These are phyloP conservation scores for Capreolus pygargus DNA, from an alignment of 2,113 vertebrate genomes.

Conservation along the genomic window DNA sequence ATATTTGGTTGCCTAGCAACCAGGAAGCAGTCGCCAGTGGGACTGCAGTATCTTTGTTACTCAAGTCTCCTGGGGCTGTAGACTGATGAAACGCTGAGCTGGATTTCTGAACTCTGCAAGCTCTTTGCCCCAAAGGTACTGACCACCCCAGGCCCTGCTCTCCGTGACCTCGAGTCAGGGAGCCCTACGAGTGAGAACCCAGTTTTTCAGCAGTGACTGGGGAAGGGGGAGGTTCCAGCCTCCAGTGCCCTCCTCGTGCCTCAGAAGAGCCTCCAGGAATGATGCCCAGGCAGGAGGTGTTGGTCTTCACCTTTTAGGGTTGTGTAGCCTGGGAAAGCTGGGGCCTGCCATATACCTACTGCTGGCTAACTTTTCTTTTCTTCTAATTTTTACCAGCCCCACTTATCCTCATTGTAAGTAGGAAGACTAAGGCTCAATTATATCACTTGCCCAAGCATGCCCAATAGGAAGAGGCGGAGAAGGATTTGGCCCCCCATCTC, in stretches of 20 bases:
- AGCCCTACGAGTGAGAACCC: no score
- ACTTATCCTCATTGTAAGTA: neutral
- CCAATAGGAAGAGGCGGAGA: neutral
- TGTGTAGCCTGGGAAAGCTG: neutral
- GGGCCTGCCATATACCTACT: neutral
- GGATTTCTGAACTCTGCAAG: neutral
- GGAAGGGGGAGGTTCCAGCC: neutral
- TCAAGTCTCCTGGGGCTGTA: neutral
- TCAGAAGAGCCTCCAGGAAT: neutral
- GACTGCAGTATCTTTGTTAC: neutral
- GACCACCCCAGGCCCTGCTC: neutral
- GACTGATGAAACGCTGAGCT: neutral
- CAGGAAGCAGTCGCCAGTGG: neutral
- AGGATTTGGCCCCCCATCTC: neutral
- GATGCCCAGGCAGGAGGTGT: neutral
- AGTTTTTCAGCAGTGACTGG: neutral
- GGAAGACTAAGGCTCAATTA: neutral
- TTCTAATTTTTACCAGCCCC: neutral
- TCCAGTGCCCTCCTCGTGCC: accelerated
- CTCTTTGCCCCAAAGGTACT: neutral
- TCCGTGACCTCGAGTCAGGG: neutral
- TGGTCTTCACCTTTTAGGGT: neutral
- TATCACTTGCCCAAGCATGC: neutral
- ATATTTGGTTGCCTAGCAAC: conserved; percentile 69
- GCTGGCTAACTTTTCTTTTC: neutral